Evolutionary conservation across 2,888 invertebrate species (phyloP), one percentile per base, ranked within the genome.

Genomic region (Lamellibrachia columna): DNA sequence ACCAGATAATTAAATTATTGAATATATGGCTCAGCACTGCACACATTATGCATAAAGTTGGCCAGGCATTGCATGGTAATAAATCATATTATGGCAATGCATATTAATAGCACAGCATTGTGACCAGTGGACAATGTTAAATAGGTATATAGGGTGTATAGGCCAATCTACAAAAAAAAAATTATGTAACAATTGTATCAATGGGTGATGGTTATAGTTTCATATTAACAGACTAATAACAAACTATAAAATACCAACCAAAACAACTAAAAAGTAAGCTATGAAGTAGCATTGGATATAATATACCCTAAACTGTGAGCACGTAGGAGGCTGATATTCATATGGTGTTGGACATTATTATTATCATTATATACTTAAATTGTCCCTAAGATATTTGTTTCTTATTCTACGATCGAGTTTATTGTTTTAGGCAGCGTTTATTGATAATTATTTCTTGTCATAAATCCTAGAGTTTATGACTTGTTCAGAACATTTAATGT

Each of bases 1-100:
- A n/a, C 75, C 75, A 75, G 75, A 75, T 75, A 75, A 75, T 75
- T 75, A 75, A 75, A 75, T 75, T 75, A 75, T 75, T 75, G 75
- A 75, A 75, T 75, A n/a, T 75, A 75, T 6, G 40, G 40, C 40
- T 40, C 22, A 22, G 22, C 75, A 75, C 22, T 75, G 75, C 75
- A 75, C 75, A n/a, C 75, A 75, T 75, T 75, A 75, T 75, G 75
- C 75, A 75, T 15, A 75, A 22, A 22, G 75, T 75, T 75, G 75
- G 6, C 75, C 75, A 22, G 75, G 75, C 75, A 75, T 22, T 15
- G 75, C 75, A 0, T 75, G 75, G 75, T 75, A 75, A 75, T 75
- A 75, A 22, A 75, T 75, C 75, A 75, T 75, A 22, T 75, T 75
- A 75, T 75, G 75, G 75, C 75, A 75, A 75, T 75, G 75, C 15